These are phyloP conservation scores for Lepidotrigona ventralis DNA, from an alignment of 1,140 invertebrate species.

Conservation along the genomic window DNA sequence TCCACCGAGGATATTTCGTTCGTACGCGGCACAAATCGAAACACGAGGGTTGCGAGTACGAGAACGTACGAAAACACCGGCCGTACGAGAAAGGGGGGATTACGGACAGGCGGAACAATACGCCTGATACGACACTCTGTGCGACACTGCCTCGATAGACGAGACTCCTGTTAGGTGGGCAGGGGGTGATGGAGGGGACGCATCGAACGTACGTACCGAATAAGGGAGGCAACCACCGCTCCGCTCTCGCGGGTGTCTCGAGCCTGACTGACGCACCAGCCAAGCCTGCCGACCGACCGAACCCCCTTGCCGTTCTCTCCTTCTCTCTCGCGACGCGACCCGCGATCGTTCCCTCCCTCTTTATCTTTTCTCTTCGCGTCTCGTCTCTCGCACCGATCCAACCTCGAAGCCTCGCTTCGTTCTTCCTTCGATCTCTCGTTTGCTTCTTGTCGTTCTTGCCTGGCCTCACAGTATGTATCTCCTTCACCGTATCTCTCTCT, in stretches of 20 bases:
- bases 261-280: conserved; percentile 72
- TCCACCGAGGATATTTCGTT: background rate
- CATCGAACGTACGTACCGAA: conserved; percentile 60
- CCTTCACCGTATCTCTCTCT: background rate
- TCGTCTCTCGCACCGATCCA: conserved; percentile 3
- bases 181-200: conserved; percentile 49
- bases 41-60: conserved; percentile 3
- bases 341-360: background rate
- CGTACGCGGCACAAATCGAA: conserved; percentile 29
- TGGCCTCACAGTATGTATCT: background rate
- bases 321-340: background rate
- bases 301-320: conserved; percentile 32
- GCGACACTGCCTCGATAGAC: conserved; percentile 59
- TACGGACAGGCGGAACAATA: background rate
- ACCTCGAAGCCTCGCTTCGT: background rate
- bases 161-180: conserved; percentile 39
- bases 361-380: background rate
- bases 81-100: no score
- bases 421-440: conserved; percentile 1
- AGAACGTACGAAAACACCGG: background rate
- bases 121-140: conserved; percentile 52
- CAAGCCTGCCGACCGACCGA: conserved; percentile 52
- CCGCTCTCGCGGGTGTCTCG: conserved; percentile 71
- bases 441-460: background rate
- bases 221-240: conserved; percentile 61